Percentiles rank a stretch among this genome's conserved stretches.
phyloP scores from a whole-genome alignment of 2,113 vertebrate species.

The Morone saxatilis region DNA sequence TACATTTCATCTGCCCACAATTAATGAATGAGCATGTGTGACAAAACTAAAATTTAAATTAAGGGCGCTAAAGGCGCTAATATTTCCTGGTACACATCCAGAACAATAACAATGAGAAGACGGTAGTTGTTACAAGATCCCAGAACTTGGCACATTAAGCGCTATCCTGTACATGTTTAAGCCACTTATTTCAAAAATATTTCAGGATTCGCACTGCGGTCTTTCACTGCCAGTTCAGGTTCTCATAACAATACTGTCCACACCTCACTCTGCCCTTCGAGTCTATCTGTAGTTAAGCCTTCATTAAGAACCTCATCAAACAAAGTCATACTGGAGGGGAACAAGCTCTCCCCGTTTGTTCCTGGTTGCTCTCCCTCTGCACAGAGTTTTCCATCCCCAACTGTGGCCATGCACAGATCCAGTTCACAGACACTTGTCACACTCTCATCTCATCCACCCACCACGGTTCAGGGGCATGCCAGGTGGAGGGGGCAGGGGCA shows the following conservation, averaged over 20 bases:
- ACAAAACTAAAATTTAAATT: not conserved
- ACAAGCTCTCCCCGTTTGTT: not conserved
- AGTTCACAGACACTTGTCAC: constrained; percentile 10
- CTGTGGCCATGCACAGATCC: not conserved
- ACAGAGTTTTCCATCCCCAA: not conserved
- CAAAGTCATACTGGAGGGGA: not conserved
- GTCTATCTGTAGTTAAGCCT: constrained; percentile 2
- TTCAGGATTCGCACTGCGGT: not conserved
- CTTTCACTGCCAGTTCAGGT: constrained; percentile 9
- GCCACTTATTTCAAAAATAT: not conserved
- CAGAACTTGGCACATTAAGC: not conserved
- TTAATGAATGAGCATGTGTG: not conserved
- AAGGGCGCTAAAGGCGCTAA: not conserved
- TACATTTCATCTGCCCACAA: not conserved
- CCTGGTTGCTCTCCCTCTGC: constrained; percentile 15
- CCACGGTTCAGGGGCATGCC: constrained; percentile 94
- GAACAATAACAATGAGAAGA: not conserved
- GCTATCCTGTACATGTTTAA: constrained; percentile 5
- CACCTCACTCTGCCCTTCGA: constrained; percentile 11
- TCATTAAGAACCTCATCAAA: constrained; percentile 15
- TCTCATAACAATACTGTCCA: constrained; percentile 31
- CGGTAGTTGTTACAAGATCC: constrained; percentile 23
- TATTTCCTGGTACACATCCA: constrained; percentile 25
- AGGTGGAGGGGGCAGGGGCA: constrained; percentile 92
- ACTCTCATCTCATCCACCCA: constrained; percentile 94